These are phyloP conservation scores for Takifugu flavidus DNA, from an alignment of 2,113 vertebrate genomes.

Conservation along the genomic window DNA sequence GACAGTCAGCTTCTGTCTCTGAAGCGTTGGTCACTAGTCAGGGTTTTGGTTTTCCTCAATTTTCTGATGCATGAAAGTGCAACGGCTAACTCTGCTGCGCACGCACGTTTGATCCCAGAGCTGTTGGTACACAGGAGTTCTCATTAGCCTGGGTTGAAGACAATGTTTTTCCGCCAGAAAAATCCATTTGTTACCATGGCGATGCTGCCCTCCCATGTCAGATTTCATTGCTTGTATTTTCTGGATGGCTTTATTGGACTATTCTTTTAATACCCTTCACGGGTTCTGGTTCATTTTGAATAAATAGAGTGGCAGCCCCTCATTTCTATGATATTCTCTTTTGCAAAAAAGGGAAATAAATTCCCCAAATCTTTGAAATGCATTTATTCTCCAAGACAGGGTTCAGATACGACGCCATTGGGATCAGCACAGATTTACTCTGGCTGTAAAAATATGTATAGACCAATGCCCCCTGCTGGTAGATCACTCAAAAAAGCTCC, in stretches of 20 bases:
- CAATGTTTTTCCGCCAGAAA: conserved; percentile 55
- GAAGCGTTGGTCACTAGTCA: neutral
- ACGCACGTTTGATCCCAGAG: conserved; percentile 38
- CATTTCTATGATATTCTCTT: neutral
- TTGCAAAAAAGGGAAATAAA: neutral
- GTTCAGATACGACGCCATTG: too few relatives aligned
- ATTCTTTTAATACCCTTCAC: neutral
- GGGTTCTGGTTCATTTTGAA: neutral
- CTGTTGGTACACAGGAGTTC: conserved; percentile 41
- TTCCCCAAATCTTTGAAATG: too few relatives aligned
- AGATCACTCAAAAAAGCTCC: too few relatives aligned
- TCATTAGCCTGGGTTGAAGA: conserved; percentile 55
- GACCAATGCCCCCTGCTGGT: too few relatives aligned
- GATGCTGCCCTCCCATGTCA: conserved; percentile 42
- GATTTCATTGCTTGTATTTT: conserved; percentile 58
- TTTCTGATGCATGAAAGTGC: conserved; percentile 26
- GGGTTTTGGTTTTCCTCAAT: conserved; percentile 3
- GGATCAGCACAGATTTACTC: too few relatives aligned
- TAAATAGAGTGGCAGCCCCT: neutral
- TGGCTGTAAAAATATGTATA: too few relatives aligned
- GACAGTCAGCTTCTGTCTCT: neutral
- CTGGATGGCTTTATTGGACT: conserved; percentile 57
- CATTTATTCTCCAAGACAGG: too few relatives aligned
- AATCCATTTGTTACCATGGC: conserved; percentile 68
- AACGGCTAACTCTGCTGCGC: conserved; percentile 12